These are phyloP conservation scores for Rapana venosa DNA, from an alignment of 2,888 invertebrate species.

Conservation along the genomic window DNA sequence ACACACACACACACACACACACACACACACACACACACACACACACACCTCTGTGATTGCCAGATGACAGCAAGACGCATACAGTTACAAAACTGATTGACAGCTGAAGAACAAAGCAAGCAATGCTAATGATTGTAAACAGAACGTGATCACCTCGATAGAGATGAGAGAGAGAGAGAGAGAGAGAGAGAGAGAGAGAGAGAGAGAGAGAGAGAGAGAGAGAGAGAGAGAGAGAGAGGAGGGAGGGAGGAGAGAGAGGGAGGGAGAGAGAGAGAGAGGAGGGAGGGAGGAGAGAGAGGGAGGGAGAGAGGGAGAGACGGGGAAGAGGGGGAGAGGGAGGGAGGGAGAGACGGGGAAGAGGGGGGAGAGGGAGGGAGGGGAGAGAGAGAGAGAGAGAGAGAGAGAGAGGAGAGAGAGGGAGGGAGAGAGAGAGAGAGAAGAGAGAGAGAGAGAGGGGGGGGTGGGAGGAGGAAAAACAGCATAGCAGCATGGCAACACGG, in stretches of 20 bases:
- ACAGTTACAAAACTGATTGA: no score
- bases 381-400: conserved; percentile 12
- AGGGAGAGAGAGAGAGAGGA: not conserved
- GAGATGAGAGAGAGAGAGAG: conserved; percentile 9
- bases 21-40: not conserved
- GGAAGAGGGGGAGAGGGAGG: not conserved
- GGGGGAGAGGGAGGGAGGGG: not conserved
- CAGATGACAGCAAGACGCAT: not conserved
- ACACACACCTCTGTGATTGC: not conserved
- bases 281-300: not conserved
- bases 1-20: conserved; percentile 10
- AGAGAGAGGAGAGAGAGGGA: not conserved
- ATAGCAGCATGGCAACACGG: no score
- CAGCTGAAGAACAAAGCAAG: not conserved
- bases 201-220: conserved; percentile 4
- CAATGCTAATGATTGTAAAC: not conserved
- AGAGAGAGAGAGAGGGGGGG: not conserved
- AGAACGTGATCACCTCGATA: not conserved
- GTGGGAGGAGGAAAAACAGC: not conserved
- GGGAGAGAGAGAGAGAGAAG: not conserved
- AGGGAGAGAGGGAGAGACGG: not conserved
- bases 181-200: conserved; percentile 21
- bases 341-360: not conserved
- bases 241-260: not conserved
- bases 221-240: not conserved